Percentiles rank a stretch among this genome's conserved stretches.
These are phyloP conservation scores for Falco biarmicus DNA, from an alignment of 2,797 vertebrate species.

Conservation along the genomic window DNA sequence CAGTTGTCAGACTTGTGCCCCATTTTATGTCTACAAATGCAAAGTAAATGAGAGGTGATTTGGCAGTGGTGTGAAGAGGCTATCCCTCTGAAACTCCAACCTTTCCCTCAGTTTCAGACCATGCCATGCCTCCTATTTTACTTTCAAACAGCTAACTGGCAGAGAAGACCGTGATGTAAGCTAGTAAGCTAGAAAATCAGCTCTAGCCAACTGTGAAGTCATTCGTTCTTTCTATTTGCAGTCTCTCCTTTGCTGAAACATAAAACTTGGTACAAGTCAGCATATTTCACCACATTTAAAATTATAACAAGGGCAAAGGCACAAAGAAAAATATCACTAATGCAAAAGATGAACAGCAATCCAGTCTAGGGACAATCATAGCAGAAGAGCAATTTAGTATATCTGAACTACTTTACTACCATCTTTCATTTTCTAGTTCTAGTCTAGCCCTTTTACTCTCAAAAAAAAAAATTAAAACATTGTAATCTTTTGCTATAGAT, in stretches of 20 bases:
- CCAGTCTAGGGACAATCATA: not conserved
- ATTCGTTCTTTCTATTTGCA: conserved; percentile 22
- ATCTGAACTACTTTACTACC: not conserved
- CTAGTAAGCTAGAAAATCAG: conserved; percentile 10
- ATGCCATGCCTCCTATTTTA: not conserved
- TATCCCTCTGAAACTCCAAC: not conserved
- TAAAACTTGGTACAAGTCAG: not conserved
- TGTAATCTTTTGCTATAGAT: not conserved
- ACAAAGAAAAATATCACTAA: not conserved
- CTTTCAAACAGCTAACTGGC: conserved; percentile 1
- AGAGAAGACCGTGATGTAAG: not conserved
- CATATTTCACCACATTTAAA: conserved; percentile 7
- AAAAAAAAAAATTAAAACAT: not conserved
- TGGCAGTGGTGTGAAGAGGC: not conserved
- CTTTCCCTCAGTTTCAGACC: not conserved
- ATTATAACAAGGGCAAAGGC: not conserved
- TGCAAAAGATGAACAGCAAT: not conserved
- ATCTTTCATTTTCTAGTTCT: not conserved
- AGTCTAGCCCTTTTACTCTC: not conserved
- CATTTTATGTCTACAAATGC: not conserved
- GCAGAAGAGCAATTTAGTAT: not conserved
- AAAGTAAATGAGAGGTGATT: not conserved
- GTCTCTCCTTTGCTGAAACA: not conserved
- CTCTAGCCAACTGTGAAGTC: not conserved
- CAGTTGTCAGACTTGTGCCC: not conserved